A percentile compares a stretch with the other conserved stretches of the same genome.
phyloP scores from a whole-genome alignment of 2,888 invertebrate genomes.

The Busseola fusca region DNA sequence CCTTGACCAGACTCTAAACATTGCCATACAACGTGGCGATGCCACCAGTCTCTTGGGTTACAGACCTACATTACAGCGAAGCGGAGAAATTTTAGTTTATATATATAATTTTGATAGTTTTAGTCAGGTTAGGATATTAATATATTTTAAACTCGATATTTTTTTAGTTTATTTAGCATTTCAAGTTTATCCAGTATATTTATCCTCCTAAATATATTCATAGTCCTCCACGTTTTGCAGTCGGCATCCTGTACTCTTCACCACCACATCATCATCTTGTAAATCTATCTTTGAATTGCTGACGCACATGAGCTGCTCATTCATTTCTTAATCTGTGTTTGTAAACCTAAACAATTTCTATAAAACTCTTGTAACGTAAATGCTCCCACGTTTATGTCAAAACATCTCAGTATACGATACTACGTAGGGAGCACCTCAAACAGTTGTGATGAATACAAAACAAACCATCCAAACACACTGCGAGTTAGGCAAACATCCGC shows the following conservation, averaged over 20 bases:
- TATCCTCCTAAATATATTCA: background rate
- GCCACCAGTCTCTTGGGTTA: background rate
- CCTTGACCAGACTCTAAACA: background rate
- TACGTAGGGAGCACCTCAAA: constrained; percentile 6
- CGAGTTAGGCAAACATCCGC: constrained; percentile 33
- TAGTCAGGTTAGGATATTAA: background rate
- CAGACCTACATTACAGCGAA: too few species aligned
- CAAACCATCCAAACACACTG: constrained; percentile 16
- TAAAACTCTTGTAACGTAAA: constrained; percentile 20
- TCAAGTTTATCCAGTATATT: background rate
- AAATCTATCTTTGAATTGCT: background rate
- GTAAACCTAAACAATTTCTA: constrained; percentile 19
- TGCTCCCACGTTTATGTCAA: constrained; percentile 25
- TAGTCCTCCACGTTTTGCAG: background rate
- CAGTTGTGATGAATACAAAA: constrained; percentile 13
- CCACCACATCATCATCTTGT: background rate
- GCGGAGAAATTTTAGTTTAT: too few species aligned
- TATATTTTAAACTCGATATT: background rate
- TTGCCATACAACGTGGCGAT: background rate
- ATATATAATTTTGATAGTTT: too few species aligned
- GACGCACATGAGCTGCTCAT: constrained; percentile 11
- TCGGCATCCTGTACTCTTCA: background rate
- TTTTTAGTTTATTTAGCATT: background rate
- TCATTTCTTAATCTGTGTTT: constrained; percentile 17
- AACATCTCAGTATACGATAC: constrained; percentile 29